Conservation (phyloP, 2,113 vertebrate genomes). For the Myotis yumanensis region DNA sequence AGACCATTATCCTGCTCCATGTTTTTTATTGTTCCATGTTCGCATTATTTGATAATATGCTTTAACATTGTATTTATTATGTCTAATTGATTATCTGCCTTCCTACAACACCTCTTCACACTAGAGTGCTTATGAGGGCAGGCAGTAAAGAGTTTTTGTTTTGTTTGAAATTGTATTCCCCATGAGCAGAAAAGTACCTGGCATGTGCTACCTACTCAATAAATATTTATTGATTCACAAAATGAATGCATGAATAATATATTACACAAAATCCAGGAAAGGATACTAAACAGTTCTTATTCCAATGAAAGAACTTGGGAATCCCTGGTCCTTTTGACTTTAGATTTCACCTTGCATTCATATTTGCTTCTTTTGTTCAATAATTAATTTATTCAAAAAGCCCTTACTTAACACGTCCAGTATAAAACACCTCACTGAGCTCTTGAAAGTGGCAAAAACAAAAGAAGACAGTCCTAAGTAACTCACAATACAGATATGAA, state of each 20-base stretch:
- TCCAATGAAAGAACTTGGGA: neutral
- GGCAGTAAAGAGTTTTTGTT: neutral
- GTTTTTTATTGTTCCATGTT: neutral
- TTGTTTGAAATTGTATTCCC: conserved; percentile 1
- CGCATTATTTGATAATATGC: neutral
- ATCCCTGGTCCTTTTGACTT: neutral
- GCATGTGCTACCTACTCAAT: neutral
- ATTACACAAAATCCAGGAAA: conserved; percentile 4
- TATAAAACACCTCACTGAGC: neutral
- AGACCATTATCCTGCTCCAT: neutral
- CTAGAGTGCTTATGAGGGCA: neutral
- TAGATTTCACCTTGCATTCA: neutral
- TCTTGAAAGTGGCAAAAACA: neutral
- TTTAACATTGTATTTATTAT: conserved; percentile 9
- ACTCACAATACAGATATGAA: neutral
- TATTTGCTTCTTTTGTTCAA: neutral
- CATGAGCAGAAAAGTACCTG: neutral
- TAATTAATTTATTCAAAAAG: neutral
- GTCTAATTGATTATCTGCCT: neutral
- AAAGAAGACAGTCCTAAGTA: neutral
- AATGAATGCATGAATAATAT: neutral
- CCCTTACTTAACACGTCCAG: neutral
- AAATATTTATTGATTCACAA: neutral
- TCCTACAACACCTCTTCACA: neutral
- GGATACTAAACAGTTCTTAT: neutral